Evolutionary conservation across 1,140 invertebrate species (phyloP), one percentile per base, ranked within the genome.

Genomic region (Amphibalanus amphitrite): DNA sequence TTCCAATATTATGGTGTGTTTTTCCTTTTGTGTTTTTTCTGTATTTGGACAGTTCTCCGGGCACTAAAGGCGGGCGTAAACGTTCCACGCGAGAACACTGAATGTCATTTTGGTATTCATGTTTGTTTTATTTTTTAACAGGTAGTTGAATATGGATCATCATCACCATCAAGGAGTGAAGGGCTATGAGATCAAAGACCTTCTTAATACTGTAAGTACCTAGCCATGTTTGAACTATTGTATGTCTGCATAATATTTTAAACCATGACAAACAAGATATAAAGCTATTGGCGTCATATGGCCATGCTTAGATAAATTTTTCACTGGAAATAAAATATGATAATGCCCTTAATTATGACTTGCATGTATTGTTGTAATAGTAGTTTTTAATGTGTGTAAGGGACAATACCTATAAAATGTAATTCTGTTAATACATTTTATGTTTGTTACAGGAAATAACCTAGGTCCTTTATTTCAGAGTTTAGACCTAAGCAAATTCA

Each of bases 401-500:
- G 13, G 47, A n/a, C n/a, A n/a, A n/a, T n/a, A 13, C 47, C 25
- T 59, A 15, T 25, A 59, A 15, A 13, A 59, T 59, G 13, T 25
- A 59, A 25, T 25, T 59, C 25, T 25, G 25, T 59, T 59, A 59
- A 15, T 59, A 59, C 13, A 59, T 25, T 15, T 59, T 25, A 59
- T 59, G 25, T 59, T 15, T 59, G 25, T 59, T 15, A 15, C 13
- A 15, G 47, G 13, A 59, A 15, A 25, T 59, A 59, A n/a, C n/a
- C n/a, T n/a, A n/a, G n/a, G n/a, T n/a, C 47, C 4, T 38, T 15
- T 38, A 15, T 67, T 67, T 67, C 65, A 67, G 65, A 67, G 65
- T 67, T 28, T 67, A 25, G 65, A 67, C 65, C 65, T 67, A 26
- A 28, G 23, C 28, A 17, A 72, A 30, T 70, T 72, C 30, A 29